These are phyloP conservation scores for Macropis europaea DNA, from an alignment of 2,888 invertebrate species.

Conservation along the genomic window DNA sequence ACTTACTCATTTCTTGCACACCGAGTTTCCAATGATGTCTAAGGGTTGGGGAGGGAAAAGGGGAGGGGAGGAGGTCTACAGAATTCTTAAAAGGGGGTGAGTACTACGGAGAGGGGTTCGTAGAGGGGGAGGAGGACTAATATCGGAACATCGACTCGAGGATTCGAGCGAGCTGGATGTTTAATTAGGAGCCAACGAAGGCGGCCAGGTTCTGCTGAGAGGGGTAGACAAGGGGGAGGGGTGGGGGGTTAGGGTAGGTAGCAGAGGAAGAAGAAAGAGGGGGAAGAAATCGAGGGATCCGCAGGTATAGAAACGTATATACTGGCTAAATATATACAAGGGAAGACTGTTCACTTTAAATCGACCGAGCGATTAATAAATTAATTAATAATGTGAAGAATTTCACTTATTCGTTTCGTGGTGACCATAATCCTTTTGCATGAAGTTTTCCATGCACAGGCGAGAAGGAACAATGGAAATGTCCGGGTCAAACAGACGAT, in stretches of 20 bases:
- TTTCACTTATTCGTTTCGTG: no score
- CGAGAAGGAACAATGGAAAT: no score
- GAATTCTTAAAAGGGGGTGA: slow-evolving; percentile 26
- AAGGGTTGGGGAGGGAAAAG: slow-evolving; percentile 29
- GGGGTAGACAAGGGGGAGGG: slow-evolving; percentile 38
- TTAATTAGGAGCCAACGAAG: slow-evolving; percentile 78
- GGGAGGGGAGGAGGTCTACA: background rate
- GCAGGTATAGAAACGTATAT: slow-evolving; percentile 61
- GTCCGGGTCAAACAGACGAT: no score
- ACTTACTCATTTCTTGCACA: slow-evolving; percentile 53
- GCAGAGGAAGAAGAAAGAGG: slow-evolving; percentile 3
- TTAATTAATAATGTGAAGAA: no score
- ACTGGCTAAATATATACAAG: slow-evolving; percentile 17
- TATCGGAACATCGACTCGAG: slow-evolving; percentile 78
- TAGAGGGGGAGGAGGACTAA: slow-evolving; percentile 70
- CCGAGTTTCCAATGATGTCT: slow-evolving; percentile 49
- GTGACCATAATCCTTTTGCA: no score
- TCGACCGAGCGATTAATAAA: no score
- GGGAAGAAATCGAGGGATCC: slow-evolving; percentile 44
- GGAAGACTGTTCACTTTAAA: slow-evolving; percentile 7
- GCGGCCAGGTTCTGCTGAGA: slow-evolving; percentile 59
- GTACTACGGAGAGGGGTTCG: slow-evolving; percentile 18
- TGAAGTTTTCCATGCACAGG: no score
- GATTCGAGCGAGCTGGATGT: slow-evolving; percentile 77
- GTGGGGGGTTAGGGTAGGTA: slow-evolving; percentile 14